Evolutionary conservation across 2,797 vertebrate genomes (phyloP), one percentile per base, ranked within the genome.

Genomic region (Novumbra hubbsi): DNA sequence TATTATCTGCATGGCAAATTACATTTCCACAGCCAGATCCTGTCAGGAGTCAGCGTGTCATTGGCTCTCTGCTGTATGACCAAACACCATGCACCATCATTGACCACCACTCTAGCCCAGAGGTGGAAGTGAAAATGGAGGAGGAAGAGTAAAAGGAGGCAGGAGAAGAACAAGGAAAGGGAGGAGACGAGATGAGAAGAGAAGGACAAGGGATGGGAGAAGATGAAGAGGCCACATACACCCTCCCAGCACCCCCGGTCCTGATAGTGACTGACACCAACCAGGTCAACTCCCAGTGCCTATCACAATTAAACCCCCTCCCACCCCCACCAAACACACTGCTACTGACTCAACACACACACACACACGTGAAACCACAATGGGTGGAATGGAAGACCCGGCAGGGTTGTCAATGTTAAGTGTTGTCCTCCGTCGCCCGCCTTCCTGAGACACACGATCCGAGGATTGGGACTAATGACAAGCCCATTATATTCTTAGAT

Each of bases 291-390:
- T 78, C 85, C 73, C 84, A 79, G 60, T 65, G 30, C 84, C 74
- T 86, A 92, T 90, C 89, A 86, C 84, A 83, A 85, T 89, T 88
- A 89, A 91, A 87, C 87, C 83, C 83, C 85, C 78, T 9, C 72
- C 66, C 72, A 73, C 50, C 38, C 16, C 34, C 16, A 28, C 1
- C 4, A 57, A 19, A 49, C 7, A 55, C 17, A 16, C 12, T 11
- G 19, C 68, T 30, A 15, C 41, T 65, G n/a, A 32, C 41, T 65
- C 14, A 32, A 63, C 19, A 21, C 17, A 75, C 41, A 45, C 11
- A 60, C 55, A 60, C 21, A 57, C 55, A 60, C 24, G 55, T 60
- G 55, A 60, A 60, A 11, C 55, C 4, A 60, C n/a, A 60, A 17
- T 24, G 55, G 55, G 24, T 60, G 55, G 21, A 24, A 24, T 27